Percentiles rank a stretch among this genome's conserved stretches.
Conservation (phyloP, 2,888 invertebrate genomes). For the Sinhomidia bicolor region DNA sequence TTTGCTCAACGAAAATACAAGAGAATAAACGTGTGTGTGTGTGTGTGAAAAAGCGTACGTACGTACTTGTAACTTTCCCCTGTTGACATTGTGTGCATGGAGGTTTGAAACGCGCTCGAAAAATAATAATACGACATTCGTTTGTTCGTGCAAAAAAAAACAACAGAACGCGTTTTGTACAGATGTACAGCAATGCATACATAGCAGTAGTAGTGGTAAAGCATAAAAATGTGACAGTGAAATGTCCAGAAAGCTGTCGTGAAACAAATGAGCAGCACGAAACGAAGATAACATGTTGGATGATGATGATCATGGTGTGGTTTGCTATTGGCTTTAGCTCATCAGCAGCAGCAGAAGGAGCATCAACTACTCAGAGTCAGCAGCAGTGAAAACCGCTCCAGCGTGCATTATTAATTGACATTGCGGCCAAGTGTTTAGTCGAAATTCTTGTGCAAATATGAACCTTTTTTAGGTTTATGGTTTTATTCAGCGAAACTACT, state of each 20-base stretch:
- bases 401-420: conserved; percentile 63
- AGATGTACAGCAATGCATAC: neutral
- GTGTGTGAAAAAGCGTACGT: neutral
- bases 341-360: conserved; percentile 30
- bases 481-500: neutral
- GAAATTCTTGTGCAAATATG: conserved; percentile 14
- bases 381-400: conserved; percentile 32
- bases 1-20: neutral
- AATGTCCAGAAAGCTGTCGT: conserved; percentile 38
- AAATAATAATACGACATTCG: conserved; percentile 1
- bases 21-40: neutral
- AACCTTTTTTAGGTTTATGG: neutral
- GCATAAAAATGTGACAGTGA: conserved; percentile 32
- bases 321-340: conserved; percentile 8
- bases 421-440: conserved; percentile 45
- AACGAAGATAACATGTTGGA: conserved; percentile 37
- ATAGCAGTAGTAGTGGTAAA: neutral
- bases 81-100: neutral
- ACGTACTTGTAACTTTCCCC: conserved; percentile 5
- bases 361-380: neutral
- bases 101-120: neutral
- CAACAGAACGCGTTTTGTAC: neutral
- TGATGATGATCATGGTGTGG: neutral
- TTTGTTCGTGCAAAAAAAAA: conserved; percentile 18
- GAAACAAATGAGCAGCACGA: conserved; percentile 46